Evolutionary conservation across 2,797 vertebrate genomes (phyloP), one percentile per base, ranked within the genome.

Genomic region (Sebastes iracundus): DNA sequence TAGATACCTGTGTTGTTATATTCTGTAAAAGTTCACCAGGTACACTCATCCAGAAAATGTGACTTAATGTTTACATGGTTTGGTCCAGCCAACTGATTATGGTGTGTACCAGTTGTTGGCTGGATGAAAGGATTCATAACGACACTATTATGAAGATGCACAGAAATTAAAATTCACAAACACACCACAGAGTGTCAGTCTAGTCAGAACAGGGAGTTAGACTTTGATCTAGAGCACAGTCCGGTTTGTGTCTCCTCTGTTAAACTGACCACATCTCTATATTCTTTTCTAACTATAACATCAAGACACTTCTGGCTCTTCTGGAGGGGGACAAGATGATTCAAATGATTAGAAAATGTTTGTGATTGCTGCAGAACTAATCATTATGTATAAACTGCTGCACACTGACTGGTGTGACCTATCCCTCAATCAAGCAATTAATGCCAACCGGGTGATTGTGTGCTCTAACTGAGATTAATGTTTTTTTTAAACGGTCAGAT

Each of bases 361-460:
- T 81, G 77, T 64, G 20, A 77, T 73, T 75, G 76, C 4, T 61
- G 28, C 6, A 5, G 8, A 81, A 30, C 12, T 59, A 70, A 75
- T 83, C 73, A 30, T n/a, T 78, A 69, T 72, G 70, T 66, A 53
- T 32, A 75, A 38, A 70, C 38, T 75, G 71, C 80, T 80, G 63
- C 82, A 66, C 4, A 59, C 35, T 63, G 38, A 62, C 72, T 72
- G 38, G 27, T 86, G 74, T 82, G 30, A 55, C 25, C 8, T 62
- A 23, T 74, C 55, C 30, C 76, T 74, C 32, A 68, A 58, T 78
- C 69, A 72, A 59, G 33, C 14, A 63, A 53, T 75, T 33, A 59
- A 83, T 81, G 67, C 49, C 75, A 86, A 72, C 25, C 3, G 6
- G 27, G 13, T 89, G 75, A 82, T 53, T 80, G 72, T 86, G 46